Evolutionary conservation across 2,113 vertebrate genomes (phyloP).

Genomic region (Myotis lucifugus): DNA sequence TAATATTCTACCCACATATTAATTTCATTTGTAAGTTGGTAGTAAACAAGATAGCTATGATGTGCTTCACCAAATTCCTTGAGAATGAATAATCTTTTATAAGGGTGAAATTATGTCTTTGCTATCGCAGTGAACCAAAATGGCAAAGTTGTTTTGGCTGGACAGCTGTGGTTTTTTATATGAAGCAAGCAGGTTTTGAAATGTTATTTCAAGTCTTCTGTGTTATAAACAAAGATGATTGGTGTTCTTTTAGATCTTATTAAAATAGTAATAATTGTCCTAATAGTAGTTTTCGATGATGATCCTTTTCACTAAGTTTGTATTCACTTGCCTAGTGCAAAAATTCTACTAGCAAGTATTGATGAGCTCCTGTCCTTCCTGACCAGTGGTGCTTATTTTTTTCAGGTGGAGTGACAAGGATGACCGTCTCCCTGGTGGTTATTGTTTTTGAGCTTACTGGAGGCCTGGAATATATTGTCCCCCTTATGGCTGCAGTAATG

Average conservation of each 20-base stretch:
- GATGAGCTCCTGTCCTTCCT: not conserved
- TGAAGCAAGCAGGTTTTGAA: not conserved
- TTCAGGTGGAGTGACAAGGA: slow-evolving; percentile 96
- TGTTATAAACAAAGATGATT: not conserved
- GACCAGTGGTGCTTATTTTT: slow-evolving; percentile 42
- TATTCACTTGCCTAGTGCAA: not conserved
- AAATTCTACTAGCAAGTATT: not conserved
- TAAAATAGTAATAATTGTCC: not conserved
- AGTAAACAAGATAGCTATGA: not conserved
- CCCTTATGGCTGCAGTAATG: slow-evolving; percentile 99
- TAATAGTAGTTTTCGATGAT: not conserved
- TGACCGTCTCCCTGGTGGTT: slow-evolving; percentile 98
- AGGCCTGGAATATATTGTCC: slow-evolving; percentile 98
- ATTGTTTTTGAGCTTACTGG: slow-evolving; percentile 99
- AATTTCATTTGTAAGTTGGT: slow-evolving; percentile 24
- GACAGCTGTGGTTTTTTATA: not conserved
- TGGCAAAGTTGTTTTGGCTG: not conserved
- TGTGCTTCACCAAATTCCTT: not conserved
- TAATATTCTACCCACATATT: not conserved
- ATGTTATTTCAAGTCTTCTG: not conserved
- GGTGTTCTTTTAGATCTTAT: not conserved
- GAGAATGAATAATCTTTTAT: not conserved
- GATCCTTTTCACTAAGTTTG: not conserved
- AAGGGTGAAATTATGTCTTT: not conserved
- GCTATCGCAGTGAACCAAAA: not conserved